Evolutionary conservation across 1,140 invertebrate species (phyloP).

Genomic region (Drosophila insularis): DNA sequence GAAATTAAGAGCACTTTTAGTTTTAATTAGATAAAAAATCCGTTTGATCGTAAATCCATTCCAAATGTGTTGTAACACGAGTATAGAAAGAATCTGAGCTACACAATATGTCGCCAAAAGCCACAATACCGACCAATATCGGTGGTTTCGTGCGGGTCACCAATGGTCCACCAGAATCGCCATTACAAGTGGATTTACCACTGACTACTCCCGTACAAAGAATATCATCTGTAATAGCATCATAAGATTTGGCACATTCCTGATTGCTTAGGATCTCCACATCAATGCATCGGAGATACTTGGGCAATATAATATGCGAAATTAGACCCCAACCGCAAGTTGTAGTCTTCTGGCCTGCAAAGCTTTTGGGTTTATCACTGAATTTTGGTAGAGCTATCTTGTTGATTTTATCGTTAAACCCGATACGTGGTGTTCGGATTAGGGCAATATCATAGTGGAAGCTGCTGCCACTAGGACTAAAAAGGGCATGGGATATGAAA

Average conservation of each 20-base stretch:
- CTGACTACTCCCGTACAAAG: conserved; percentile 47
- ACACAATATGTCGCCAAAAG: conserved; percentile 10
- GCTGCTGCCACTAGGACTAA: conserved; percentile 24
- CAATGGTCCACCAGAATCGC: conserved; percentile 83
- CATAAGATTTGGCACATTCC: background rate
- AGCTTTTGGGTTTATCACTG: background rate
- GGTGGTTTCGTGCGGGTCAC: background rate
- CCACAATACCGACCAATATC: conserved; percentile 21
- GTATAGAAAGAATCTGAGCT: no score
- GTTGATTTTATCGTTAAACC: background rate
- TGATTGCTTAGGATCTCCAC: conserved; percentile 47
- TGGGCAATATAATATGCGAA: no score
- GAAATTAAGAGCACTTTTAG: no score
- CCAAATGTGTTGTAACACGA: no score
- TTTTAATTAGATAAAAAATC: no score
- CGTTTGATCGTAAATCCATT: no score
- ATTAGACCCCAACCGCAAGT: conserved; percentile 61
- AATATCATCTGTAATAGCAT: background rate
- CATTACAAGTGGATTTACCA: conserved; percentile 61
- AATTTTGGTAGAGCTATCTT: conserved; percentile 44
- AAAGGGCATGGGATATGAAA: conserved; percentile 48
- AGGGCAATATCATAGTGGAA: conserved; percentile 51
- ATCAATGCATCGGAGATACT: conserved; percentile 9
- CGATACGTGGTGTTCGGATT: conserved; percentile 32
- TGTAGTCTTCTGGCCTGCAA: conserved; percentile 38